A percentile compares a stretch with the other conserved stretches of the same genome.
phyloP scores from a whole-genome alignment of 2,888 invertebrate species.

The Phyllotreta striolata region DNA sequence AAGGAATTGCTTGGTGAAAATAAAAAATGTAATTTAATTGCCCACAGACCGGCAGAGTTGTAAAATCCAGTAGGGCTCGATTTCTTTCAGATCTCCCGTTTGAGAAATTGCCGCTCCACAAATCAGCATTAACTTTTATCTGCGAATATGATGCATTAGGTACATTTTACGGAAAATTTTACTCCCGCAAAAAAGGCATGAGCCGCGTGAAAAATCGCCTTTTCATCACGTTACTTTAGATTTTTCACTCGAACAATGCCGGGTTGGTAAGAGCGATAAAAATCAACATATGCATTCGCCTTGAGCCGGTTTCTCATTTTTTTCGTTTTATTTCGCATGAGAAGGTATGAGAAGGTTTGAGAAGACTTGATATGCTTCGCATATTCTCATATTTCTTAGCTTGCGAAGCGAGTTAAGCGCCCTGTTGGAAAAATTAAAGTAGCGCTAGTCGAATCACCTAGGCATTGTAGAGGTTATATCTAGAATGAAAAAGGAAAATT shows the following conservation, averaged over 20 bases:
- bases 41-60: no score
- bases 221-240: conserved; percentile 14
- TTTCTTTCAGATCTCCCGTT: no score
- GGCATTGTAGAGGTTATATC: no score
- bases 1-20: no score
- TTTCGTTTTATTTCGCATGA: not conserved
- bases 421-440: not conserved
- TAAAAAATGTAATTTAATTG: no score
- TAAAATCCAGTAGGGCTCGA: no score
- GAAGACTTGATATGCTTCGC: no score
- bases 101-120: conserved; percentile 16
- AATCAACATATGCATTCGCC: conserved; percentile 20
- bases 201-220: conserved; percentile 7
- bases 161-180: conserved; percentile 16
- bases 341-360: no score
- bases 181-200: conserved; percentile 4
- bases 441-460: conserved; percentile 6
- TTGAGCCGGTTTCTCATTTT: conserved; percentile 1
- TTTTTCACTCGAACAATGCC: conserved; percentile 21
- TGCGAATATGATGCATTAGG: conserved; percentile 19
- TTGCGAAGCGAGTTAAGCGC: no score
- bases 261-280: conserved; percentile 13
- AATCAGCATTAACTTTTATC: conserved; percentile 20
- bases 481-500: conserved; percentile 17
- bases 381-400: no score